A percentile compares a stretch with the other conserved stretches of the same genome.
Evolutionary conservation across 2,113 vertebrate species (phyloP).

Genomic region (Oreochromis aureus): DNA sequence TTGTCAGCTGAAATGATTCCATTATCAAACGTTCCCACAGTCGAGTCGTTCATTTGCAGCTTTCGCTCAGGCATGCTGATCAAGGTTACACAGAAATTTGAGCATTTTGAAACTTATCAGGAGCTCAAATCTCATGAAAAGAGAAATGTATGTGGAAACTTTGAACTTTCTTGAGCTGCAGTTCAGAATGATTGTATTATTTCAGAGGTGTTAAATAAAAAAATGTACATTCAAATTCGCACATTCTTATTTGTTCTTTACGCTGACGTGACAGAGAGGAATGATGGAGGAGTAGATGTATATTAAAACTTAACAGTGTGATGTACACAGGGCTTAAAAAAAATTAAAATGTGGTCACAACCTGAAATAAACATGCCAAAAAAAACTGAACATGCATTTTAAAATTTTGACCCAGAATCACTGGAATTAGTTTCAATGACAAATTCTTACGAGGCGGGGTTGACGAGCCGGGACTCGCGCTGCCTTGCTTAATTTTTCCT

Average conservation of each 20-base stretch:
- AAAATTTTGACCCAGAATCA: neutral
- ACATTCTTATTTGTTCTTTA: neutral
- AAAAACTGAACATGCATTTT: neutral
- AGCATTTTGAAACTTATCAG: neutral
- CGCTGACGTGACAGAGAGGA: no score
- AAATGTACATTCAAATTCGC: neutral
- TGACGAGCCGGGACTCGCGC: accelerated
- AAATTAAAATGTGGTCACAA: neutral
- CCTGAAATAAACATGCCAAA: accelerated
- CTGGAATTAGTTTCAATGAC: neutral
- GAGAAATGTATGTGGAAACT: neutral
- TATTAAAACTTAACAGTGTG: neutral
- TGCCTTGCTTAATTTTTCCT: neutral
- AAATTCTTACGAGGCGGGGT: neutral
- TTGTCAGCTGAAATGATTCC: neutral
- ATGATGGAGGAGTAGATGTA: neutral
- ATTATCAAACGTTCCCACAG: neutral
- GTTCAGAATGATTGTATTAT: neutral
- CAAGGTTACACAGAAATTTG: neutral
- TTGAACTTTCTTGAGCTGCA: neutral
- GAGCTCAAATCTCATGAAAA: neutral
- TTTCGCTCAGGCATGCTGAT: neutral
- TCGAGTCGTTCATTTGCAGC: neutral
- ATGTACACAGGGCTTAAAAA: accelerated
- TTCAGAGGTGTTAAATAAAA: neutral